Evolutionary conservation across 2,113 vertebrate genomes (phyloP).

Genomic region (Seriola rivoliana): DNA sequence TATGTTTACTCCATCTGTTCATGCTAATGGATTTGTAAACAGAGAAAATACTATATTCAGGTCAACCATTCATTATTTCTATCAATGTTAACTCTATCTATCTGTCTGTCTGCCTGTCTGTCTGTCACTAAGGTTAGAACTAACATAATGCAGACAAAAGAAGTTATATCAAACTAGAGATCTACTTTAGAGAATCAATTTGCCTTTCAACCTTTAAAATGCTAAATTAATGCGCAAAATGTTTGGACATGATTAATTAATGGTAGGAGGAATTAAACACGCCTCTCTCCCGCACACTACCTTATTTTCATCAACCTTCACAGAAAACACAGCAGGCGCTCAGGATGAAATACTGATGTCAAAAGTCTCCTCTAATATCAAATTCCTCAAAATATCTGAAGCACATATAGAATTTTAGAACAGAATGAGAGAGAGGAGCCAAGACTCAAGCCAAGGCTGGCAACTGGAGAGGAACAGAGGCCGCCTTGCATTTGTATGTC

Average conservation of each 20-base stretch:
- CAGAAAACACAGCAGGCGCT: constrained; percentile 39
- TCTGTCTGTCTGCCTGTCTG: neutral
- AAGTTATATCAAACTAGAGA: neutral
- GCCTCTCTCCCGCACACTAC: constrained; percentile 5
- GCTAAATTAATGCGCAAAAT: constrained; percentile 25
- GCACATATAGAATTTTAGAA: constrained; percentile 66
- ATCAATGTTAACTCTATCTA: neutral
- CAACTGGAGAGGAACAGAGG: constrained; percentile 50
- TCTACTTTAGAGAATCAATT: constrained; percentile 23
- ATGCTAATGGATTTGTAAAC: constrained; percentile 53
- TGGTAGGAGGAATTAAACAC: constrained; percentile 28
- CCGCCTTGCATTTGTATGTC: neutral
- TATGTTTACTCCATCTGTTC: constrained; percentile 76
- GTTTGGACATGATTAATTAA: constrained; percentile 49
- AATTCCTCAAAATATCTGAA: constrained; percentile 65
- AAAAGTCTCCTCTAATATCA: constrained; percentile 61
- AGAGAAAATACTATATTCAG: constrained; percentile 22
- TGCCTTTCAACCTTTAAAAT: constrained; percentile 35
- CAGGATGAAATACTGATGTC: constrained; percentile 57
- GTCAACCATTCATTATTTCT: constrained; percentile 2
- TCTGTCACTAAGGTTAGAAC: neutral
- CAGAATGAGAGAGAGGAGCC: constrained; percentile 57
- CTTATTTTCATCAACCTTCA: constrained; percentile 42
- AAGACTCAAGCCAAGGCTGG: constrained; percentile 67
- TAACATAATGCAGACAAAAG: neutral